Conservation (phyloP, 2,797 vertebrate species). For the Tokudaia muenninki region DNA sequence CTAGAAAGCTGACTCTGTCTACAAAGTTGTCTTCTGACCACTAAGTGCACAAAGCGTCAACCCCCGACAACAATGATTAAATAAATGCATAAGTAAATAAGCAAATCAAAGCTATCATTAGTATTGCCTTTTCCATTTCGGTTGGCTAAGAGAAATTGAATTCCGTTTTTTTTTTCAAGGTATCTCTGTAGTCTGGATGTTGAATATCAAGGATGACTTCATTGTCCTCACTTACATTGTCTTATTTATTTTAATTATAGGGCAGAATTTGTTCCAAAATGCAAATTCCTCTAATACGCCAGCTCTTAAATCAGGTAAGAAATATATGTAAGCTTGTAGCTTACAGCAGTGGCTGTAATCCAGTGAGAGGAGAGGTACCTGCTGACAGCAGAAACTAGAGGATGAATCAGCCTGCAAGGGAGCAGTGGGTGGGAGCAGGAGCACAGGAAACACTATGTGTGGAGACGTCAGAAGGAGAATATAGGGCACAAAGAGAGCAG, state of each 20-base stretch:
- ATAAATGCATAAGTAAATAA: not conserved
- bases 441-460: not conserved
- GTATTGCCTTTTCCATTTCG: not conserved
- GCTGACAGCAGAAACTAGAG: conserved; percentile 2
- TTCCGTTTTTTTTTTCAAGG: not conserved
- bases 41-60: not conserved
- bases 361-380: not conserved
- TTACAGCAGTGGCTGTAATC: not conserved
- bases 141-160: conserved; percentile 1
- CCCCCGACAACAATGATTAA: not conserved
- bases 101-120: not conserved
- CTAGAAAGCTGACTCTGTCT: not conserved
- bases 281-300: conserved; percentile 84
- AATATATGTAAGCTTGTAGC: conserved; percentile 35
- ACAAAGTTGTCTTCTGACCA: not conserved
- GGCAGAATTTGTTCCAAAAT: conserved; percentile 89
- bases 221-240: conserved; percentile 35
- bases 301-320: conserved; percentile 90
- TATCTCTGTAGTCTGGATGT: not conserved
- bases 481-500: not conserved
- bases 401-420: not conserved
- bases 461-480: not conserved
- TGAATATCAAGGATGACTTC: conserved; percentile 49
- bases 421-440: not conserved
- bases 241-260: conserved; percentile 84